Base-by-base conservation (phyloP, 1,140 invertebrate species). In the Daktulosphaira vitifoliae region DNA sequence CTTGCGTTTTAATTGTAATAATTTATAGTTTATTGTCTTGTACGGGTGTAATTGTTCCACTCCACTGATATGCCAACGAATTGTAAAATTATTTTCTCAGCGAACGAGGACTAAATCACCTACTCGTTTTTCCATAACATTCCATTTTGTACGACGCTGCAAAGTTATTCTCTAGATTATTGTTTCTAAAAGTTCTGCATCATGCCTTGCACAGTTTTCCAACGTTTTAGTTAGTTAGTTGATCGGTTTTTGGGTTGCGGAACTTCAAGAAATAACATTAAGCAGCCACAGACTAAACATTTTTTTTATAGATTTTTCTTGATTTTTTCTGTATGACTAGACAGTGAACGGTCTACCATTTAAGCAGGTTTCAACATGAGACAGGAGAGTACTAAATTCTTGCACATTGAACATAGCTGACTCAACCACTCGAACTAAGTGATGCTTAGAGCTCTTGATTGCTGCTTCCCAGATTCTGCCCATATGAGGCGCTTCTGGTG, bases 381-480 rank as follows among this genome's bases (percentile, higher is more conserved):
- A 37, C 1, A 72, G 53, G 2, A 70, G 22, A 13, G 71, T 72
- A 9, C 25, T 59, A 6, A 70, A 18, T 46, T 72, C 65, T 9
- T 68, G 53, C 3, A 66, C 70, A 0, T 65, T 71, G 8, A 70
- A 59, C 9, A 44, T 3, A 3, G 20, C 16, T 13, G 69, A 38
- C 7, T 66, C 66, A 1, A 70, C 18, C 1, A 71, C 59, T 0
- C 54, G 44, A 13, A 25, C 29, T 8, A 74, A 33, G 38, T 72
- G 68, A 22, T 68, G 46, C 49, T 74, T 72, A 1, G 70, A 65
- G 1, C 69, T 67, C 37, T 73, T 70, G 0, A 77, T 72, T 0
- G 59, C 69, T 16, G 71, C 68, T 69, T 71, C 70, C 71, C 71
- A 76, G 25, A 69, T 38, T 16, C 73, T 71, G 20, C 73, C 72